A percentile compares a stretch with the other conserved stretches of the same genome.
Evolutionary conservation across 2,888 invertebrate genomes (phyloP).

Genomic region (Dolichopus griseipennis): DNA sequence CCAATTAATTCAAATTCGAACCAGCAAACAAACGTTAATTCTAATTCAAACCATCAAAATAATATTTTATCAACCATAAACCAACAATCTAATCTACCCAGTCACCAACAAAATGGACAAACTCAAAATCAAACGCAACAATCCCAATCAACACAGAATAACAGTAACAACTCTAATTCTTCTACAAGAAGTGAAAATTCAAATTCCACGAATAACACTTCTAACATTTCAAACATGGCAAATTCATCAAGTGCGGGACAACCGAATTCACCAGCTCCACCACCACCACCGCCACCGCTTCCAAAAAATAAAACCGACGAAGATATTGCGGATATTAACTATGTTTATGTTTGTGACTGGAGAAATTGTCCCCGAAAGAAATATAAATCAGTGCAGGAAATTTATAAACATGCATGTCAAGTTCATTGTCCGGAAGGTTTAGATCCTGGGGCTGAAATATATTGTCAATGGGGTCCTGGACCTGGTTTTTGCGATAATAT

Average conservation of each 20-base stretch:
- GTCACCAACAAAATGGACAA: slow-evolving; percentile 8
- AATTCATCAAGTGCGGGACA: not conserved
- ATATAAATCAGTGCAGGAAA: slow-evolving; percentile 65
- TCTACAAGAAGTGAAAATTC: not conserved
- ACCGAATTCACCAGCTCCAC: not conserved
- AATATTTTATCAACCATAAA: not conserved
- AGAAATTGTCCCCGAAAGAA: slow-evolving; percentile 72
- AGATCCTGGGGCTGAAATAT: slow-evolving; percentile 59
- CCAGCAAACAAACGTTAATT: not conserved
- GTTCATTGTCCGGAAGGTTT: slow-evolving; percentile 66
- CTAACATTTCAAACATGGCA: not conserved
- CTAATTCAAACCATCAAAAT: not conserved
- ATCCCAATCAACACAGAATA: not conserved
- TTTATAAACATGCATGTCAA: slow-evolving; percentile 80
- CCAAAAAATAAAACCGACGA: slow-evolving; percentile 22
- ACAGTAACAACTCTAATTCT: not conserved
- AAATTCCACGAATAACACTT: not conserved
- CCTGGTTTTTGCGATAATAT: slow-evolving; percentile 72
- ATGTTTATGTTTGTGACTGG: slow-evolving; percentile 84
- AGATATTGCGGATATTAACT: slow-evolving; percentile 35
- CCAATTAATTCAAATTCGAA: not conserved
- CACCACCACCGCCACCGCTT: slow-evolving; percentile 10
- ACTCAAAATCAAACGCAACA: slow-evolving; percentile 8
- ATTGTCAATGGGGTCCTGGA: slow-evolving; percentile 73
- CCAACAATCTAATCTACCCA: slow-evolving; percentile 7